Conservation (phyloP, 2,113 vertebrate genomes). For the Misgurnus mizolepis region DNA sequence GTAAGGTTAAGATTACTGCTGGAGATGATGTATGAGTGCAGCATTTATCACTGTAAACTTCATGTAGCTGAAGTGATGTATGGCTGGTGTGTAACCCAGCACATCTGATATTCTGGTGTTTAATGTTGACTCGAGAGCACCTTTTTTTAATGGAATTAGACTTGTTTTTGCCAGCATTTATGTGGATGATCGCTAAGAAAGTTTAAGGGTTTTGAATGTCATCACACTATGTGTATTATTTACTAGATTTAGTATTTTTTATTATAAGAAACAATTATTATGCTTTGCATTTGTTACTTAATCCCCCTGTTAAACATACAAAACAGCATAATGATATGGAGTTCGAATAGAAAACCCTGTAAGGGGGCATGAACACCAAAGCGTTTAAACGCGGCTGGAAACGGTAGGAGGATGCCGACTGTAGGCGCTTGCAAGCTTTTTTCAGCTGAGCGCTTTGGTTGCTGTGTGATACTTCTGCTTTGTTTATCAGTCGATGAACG, state of each 20-base stretch:
- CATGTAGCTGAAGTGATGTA: slow-evolving; percentile 20
- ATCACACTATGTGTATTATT: background rate
- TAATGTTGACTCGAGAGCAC: slow-evolving; percentile 34
- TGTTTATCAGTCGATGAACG: too few relatives aligned
- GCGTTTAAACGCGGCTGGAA: too few relatives aligned
- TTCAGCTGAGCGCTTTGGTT: too few relatives aligned
- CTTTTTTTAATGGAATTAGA: background rate
- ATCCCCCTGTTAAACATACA: background rate
- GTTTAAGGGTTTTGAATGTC: background rate
- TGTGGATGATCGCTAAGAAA: background rate
- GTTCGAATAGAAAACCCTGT: too few relatives aligned
- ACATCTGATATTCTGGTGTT: slow-evolving; percentile 1
- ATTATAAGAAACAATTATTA: background rate
- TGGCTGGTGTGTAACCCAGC: background rate
- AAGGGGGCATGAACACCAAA: too few relatives aligned
- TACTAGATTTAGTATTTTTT: background rate
- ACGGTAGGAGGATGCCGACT: too few relatives aligned
- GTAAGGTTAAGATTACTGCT: slow-evolving; percentile 31
- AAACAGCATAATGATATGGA: background rate
- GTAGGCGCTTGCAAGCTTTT: too few relatives aligned
- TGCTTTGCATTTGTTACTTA: background rate
- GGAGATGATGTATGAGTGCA: slow-evolving; percentile 49
- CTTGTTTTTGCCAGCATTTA: background rate
- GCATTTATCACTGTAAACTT: slow-evolving; percentile 59
- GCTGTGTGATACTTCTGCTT: too few relatives aligned